Evolutionary conservation across 2,888 invertebrate species (phyloP), one percentile per base, ranked within the genome.

Genomic region (Dione juno): DNA sequence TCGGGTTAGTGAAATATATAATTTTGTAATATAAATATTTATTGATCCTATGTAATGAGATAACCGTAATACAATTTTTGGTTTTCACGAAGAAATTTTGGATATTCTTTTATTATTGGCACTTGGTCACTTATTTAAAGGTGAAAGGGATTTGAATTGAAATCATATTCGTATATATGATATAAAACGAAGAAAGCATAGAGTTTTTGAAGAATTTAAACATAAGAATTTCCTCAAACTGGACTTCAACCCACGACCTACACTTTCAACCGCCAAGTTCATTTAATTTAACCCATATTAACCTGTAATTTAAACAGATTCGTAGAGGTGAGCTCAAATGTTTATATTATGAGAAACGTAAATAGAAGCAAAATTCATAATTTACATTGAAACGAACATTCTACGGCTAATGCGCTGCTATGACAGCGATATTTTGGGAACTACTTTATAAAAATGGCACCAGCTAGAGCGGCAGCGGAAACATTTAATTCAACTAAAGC

Each of bases 351-450:
- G 48, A 14, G 35, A 50, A 67, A 67, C 68, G 21, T 66, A 70
- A 74, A 74, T 74, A 76, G 74, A 63, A 6, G 58, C 57, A 54
- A 71, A 67, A 75, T 73, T 72, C 69, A 75, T 73, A 73, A 72
- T 67, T 63, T 67, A 58, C 70, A 70, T 45, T 21, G 35, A 48
- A 65, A 40, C 65, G 14, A 66, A 71, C 71, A 66, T 65, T 48
- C 63, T 53, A 54, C 59, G 53, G 21, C 54, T 54, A 54, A 61
- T 67, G 57, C 65, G 40, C 58, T 19, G 54, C 57, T 64, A 70
- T 70, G 70, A 73, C 69, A 66, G 57, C 58, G 66, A 64, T 77
- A 76, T 76, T 76, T 77, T 77, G 50, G 70, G 69, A 74, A 59
- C 14, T 35, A 54, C 67, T 64, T 57, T 64, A 58, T 71, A 21